Base-by-base conservation (phyloP, 2,113 vertebrate species). In the Rhodinocichla rosea region DNA sequence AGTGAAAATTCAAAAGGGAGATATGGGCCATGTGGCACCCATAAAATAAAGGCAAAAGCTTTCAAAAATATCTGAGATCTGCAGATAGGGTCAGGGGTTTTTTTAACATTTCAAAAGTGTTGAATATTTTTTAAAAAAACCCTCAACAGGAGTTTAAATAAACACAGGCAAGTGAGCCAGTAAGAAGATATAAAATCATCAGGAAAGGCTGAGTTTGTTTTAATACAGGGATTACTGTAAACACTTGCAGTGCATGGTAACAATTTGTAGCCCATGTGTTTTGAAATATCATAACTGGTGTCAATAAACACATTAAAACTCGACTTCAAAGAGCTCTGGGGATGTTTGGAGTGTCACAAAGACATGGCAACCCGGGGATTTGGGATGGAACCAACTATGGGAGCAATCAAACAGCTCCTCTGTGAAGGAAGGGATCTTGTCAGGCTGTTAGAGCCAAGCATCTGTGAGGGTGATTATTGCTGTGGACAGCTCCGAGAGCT, bases 291-390 rank as follows among this genome's bases (percentile, higher is more conserved):
- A 95, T 98, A 97, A 94, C 90, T 52, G 82, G 84, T 96, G 98
- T 98, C 98, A 96, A 97, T 98, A 98, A 98, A 98, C 95, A 94
- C 95, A 92, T 97, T 97, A 97, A 98, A 96, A 85, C 67, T 81
- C 80, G 77, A 90, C 98, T 97, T 98, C 97, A 98, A 96, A 95
- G 97, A 83, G 79, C 93, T 33, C 47, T 65, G 97, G 71, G 97
- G 97, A 96, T 97, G 97, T 98, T 97, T 96, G 92, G 89, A 89
- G 79, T 57, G 83, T 89, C 90, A 74, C 26, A 13, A 75, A 92
- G 95, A 94, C 59, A 1, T 92, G 7, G 74, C 91, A 74, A 11
- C 35, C 57, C 0, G 4, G 75, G 82, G 63, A 22, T 59, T 95
- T 69, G n/a, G 44, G 86, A 35, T 77, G 81, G 89, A 74, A 95